phyloP scores from a whole-genome alignment of 2,113 vertebrate species.

The Myxocyprinus asiaticus region DNA sequence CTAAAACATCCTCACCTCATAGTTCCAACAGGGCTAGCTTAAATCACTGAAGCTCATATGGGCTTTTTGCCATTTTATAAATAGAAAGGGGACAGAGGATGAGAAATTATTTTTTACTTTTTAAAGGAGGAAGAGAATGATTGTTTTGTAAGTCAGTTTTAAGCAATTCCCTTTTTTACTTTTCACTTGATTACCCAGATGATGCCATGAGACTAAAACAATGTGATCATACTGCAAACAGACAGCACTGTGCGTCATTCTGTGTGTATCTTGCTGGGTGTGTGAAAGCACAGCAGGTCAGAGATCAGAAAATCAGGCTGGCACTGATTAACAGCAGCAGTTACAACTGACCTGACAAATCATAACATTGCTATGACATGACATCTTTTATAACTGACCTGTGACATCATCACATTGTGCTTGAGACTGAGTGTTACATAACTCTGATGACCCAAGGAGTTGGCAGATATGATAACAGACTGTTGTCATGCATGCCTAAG shows the following conservation, averaged over 20 bases:
- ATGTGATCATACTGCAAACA: too few species aligned
- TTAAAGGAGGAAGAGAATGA: too few species aligned
- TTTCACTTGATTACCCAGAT: too few species aligned
- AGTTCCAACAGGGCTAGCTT: too few species aligned
- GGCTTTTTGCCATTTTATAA: too few species aligned
- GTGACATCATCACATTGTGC: conserved; percentile 26
- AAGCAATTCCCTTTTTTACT: too few species aligned
- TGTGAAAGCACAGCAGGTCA: conserved; percentile 5
- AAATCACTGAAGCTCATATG: too few species aligned
- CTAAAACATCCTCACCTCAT: too few species aligned
- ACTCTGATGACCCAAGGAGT: conserved; percentile 6
- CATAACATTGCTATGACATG: conserved; percentile 15
- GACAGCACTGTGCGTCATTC: not conserved
- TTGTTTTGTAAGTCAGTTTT: too few species aligned
- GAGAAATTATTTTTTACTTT: too few species aligned
- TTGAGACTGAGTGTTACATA: conserved; percentile 18
- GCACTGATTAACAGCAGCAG: not conserved
- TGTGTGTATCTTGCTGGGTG: not conserved
- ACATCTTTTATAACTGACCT: conserved; percentile 20
- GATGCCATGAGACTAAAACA: too few species aligned
- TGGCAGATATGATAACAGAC: not conserved
- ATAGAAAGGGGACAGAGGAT: too few species aligned
- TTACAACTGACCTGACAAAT: not conserved
- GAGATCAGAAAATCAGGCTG: not conserved
- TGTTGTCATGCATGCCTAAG: not conserved